Evolutionary conservation across 2,888 invertebrate species (phyloP).

Genomic region (Mythimna impura): DNA sequence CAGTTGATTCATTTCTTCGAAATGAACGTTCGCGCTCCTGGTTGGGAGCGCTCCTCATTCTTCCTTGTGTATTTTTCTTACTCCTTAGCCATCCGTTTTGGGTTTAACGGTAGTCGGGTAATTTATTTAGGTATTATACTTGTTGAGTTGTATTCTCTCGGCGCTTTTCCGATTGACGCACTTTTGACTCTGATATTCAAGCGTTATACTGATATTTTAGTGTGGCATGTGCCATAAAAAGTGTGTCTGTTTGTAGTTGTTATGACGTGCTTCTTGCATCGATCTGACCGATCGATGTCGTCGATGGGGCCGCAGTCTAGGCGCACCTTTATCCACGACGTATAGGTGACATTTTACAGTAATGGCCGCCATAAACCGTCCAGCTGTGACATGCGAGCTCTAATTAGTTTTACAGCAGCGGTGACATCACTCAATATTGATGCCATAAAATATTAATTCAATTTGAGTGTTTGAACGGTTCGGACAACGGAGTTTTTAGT

Average conservation of each 20-base stretch:
- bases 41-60: no score
- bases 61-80: no score
- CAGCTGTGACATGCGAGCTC: conserved; percentile 73
- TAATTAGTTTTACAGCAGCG: conserved; percentile 78
- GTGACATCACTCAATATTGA: conserved; percentile 72
- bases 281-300: background rate
- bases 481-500: conserved; percentile 30
- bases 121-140: no score
- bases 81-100: no score
- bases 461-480: conserved; percentile 68
- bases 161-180: background rate
- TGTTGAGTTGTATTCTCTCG: background rate
- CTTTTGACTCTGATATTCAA: background rate
- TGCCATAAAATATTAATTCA: conserved; percentile 74
- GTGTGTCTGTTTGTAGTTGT: no score
- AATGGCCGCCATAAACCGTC: conserved; percentile 70
- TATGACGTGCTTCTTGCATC: background rate
- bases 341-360: conserved; percentile 62
- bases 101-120: no score
- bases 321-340: conserved; percentile 25
- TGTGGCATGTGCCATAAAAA: no score
- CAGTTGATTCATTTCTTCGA: no score
- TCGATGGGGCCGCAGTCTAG: background rate
- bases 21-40: no score
- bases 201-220: no score